Evolutionary conservation across 92 coral and sea anemone genomes (phyloP).

Genomic region (Umimayanthus kanabou): DNA sequence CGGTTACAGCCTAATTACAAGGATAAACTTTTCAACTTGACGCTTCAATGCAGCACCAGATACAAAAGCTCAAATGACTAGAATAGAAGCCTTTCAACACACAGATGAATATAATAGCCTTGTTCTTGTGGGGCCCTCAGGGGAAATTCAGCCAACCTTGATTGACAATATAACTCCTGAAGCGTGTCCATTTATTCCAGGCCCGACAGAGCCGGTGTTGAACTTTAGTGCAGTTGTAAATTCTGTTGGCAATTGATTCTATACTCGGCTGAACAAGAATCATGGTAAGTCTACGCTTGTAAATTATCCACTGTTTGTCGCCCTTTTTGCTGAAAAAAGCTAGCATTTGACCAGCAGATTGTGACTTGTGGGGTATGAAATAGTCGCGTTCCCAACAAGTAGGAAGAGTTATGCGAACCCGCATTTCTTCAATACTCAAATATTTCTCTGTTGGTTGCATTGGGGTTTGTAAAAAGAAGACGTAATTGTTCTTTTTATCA

Average conservation of each 20-base stretch:
- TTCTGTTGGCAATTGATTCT: slow-evolving; percentile 24
- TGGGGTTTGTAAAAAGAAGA: background rate
- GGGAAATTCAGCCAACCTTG: slow-evolving; percentile 21
- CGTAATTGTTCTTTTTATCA: background rate
- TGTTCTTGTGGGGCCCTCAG: slow-evolving; percentile 6
- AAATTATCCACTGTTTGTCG: background rate
- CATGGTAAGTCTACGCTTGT: slow-evolving; percentile 12
- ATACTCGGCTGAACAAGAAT: background rate
- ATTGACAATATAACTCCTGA: slow-evolving; percentile 19
- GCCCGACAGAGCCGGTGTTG: background rate
- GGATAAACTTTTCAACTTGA: background rate
- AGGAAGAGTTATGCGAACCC: background rate
- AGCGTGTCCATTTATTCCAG: slow-evolving; percentile 11
- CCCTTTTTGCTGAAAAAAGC: background rate
- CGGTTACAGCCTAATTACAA: background rate
- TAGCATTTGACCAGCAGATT: background rate
- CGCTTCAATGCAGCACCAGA: background rate
- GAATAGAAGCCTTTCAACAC: background rate
- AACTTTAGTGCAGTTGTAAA: slow-evolving; percentile 8
- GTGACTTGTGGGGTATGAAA: background rate
- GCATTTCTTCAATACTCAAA: background rate
- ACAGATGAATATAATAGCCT: background rate
- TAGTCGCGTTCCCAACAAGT: background rate
- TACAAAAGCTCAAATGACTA: background rate
- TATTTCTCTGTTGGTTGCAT: slow-evolving; percentile 33